phyloP scores from a whole-genome alignment of 2,888 invertebrate genomes.

The Perizoma flavofasciatum region DNA sequence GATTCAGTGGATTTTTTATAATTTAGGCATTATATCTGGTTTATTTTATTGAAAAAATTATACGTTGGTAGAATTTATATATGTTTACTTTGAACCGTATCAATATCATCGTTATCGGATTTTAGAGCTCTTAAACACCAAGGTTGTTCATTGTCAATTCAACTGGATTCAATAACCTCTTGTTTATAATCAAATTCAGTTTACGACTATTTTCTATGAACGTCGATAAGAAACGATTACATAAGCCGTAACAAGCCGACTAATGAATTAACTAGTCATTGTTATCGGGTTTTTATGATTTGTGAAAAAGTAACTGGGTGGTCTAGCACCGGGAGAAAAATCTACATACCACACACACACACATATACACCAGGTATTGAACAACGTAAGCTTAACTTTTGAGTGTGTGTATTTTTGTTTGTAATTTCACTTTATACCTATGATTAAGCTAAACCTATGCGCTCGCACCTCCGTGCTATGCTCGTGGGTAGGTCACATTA shows the following conservation, averaged over 20 bases:
- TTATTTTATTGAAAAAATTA: neutral
- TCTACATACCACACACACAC: too few species aligned
- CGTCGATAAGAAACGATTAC: constrained; percentile 29
- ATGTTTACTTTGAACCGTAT: neutral
- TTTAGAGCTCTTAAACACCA: constrained; percentile 18
- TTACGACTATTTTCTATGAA: constrained; percentile 33
- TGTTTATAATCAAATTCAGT: constrained; percentile 27
- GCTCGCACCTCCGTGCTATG: too few species aligned
- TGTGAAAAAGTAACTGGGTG: constrained; percentile 1
- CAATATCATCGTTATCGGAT: constrained; percentile 3
- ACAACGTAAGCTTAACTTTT: too few species aligned
- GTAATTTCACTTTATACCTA: too few species aligned
- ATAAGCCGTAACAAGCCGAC: constrained; percentile 23
- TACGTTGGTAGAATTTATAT: too few species aligned
- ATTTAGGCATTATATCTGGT: neutral
- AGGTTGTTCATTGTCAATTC: constrained; percentile 35
- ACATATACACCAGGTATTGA: too few species aligned
- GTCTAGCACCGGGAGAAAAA: too few species aligned
- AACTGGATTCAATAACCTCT: constrained; percentile 38
- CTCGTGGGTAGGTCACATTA: too few species aligned
- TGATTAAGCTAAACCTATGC: too few species aligned
- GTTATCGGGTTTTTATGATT: neutral
- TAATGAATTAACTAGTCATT: constrained; percentile 10
- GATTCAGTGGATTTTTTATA: too few species aligned
- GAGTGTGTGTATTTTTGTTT: too few species aligned